A percentile compares a stretch with the other conserved stretches of the same genome.
Evolutionary conservation across 1,140 invertebrate genomes (phyloP).

Genomic region (Saccostrea cuccullata): DNA sequence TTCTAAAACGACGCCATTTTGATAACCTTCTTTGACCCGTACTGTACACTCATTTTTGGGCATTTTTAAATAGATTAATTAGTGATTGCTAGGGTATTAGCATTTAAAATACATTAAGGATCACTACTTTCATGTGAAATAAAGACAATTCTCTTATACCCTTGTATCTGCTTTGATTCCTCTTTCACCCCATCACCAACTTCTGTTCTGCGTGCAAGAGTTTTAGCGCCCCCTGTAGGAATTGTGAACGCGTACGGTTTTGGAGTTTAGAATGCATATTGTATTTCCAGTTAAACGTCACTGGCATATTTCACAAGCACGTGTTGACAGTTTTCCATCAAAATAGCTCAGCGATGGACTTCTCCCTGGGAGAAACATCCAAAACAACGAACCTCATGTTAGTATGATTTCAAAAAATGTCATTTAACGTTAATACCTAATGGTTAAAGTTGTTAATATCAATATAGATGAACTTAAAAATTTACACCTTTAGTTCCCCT

Average conservation of each 20-base stretch:
- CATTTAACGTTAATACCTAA: too few species aligned
- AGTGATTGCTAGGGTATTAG: neutral
- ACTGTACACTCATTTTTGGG: neutral
- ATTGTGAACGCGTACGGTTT: constrained; percentile 3
- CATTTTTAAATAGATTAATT: neutral
- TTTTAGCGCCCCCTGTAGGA: constrained; percentile 34
- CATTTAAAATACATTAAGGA: neutral
- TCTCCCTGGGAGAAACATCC: neutral
- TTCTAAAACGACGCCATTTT: neutral
- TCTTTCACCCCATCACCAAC: neutral
- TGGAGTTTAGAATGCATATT: neutral
- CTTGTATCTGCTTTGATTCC: neutral
- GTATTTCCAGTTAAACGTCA: constrained; percentile 29
- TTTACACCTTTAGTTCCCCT: too few species aligned
- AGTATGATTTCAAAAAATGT: neutral
- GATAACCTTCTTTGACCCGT: constrained; percentile 29
- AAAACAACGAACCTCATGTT: constrained; percentile 22
- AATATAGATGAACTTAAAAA: too few species aligned
- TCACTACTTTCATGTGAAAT: neutral
- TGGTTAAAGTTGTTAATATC: too few species aligned
- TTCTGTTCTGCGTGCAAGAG: neutral
- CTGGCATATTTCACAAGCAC: constrained; percentile 24
- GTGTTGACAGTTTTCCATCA: neutral
- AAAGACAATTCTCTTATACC: neutral
- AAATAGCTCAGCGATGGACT: neutral